Evolutionary conservation across 2,113 vertebrate species (phyloP), one percentile per base, ranked within the genome.

Genomic region (Phasianus colchicus): DNA sequence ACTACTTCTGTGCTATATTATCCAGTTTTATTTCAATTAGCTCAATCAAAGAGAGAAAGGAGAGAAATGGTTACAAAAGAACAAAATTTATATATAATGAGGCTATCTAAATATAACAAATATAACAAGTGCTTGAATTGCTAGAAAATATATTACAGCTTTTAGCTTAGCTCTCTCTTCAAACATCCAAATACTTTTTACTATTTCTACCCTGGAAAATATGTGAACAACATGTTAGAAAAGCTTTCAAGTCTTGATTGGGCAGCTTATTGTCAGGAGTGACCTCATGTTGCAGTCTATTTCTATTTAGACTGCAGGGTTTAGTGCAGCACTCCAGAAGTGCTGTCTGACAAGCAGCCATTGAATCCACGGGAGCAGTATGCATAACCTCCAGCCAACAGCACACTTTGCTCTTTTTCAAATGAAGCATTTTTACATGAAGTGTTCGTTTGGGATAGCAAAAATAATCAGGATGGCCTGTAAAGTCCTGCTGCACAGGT

Each of bases 401-500:
- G 80, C 95, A 21, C 94, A 64, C 83, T 93, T 86, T 30, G 80
- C 95, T 84, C 55, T 10, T 66, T 88, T 92, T 70, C 95, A 94
- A 3, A 90, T 97, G 91, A 96, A 97, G 97, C 98, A 95, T 79
- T 98, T 98, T 77, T 97, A 96, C 83, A 32, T 97, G 92, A 96
- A 98, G 97, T 97, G 98, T 97, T 97, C 98, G 55, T 92, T 97
- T 92, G 90, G 98, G 97, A 98, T 98, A 98, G 97, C 96, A 69
- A 97, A 93, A 96, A 94, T 97, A 20, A 94, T 97, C 95, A 96
- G 96, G 96, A 99, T 99, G 98, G 98, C 98, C 91, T 99, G 98
- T 97, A 98, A 98, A 97, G 97, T 98, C 97, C 97, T 99, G 89
- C 98, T 98, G 96, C 98, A 98, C 98, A 99, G 98, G 98, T 99